Evolutionary conservation across 2,797 vertebrate genomes (phyloP), one percentile per base, ranked within the genome.

Genomic region (Onychomys leucogaster): DNA sequence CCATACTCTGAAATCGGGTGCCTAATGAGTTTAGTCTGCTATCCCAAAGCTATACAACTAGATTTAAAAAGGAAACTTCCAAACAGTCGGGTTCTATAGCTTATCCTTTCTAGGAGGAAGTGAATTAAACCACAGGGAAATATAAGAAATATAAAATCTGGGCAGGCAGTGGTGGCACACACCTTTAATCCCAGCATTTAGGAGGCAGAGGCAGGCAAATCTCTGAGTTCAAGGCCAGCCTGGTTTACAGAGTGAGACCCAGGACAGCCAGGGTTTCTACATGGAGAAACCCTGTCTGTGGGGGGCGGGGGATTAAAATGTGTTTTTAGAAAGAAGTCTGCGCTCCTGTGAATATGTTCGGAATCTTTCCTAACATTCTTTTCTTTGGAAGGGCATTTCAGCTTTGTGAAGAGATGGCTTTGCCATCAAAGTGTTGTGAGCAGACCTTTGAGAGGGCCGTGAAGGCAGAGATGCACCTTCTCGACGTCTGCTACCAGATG

Each of bases 401-500:
- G 0, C 43, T 95, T 84, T 77, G 29, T n/a, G 59, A 96, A 91
- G 94, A 98, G 69, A 34, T 41, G 14, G 27, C 71, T 92, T 52
- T 61, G 73, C 55, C 87, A 0, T 92, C 97, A 0, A 16, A 46
- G 49, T 98, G 71, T 97, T 98, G 97, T 91, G 84, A 97, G 17
- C 87, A 90, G 1, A 0, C 80, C 0, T 75, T 97, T 80, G 97
- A 98, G 96, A 98, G 98, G 97, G 98, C 98, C 0, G 2, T 97
- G 73, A 97, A 96, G 23, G 99, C 99, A 0, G 99, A 99, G 96
- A 78, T 99, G 82, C 91, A 98, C 85, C 97, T 99, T 59, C 97
- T 99, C 61, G 96, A 97, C 0, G 87, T 98, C 94, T 99, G 99
- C 97, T 98, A 98, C 19, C 93, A 96, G 83, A 98, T 99, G 98